Base-by-base conservation (phyloP, 2,113 vertebrate genomes). In the Nymphicus hollandicus region DNA sequence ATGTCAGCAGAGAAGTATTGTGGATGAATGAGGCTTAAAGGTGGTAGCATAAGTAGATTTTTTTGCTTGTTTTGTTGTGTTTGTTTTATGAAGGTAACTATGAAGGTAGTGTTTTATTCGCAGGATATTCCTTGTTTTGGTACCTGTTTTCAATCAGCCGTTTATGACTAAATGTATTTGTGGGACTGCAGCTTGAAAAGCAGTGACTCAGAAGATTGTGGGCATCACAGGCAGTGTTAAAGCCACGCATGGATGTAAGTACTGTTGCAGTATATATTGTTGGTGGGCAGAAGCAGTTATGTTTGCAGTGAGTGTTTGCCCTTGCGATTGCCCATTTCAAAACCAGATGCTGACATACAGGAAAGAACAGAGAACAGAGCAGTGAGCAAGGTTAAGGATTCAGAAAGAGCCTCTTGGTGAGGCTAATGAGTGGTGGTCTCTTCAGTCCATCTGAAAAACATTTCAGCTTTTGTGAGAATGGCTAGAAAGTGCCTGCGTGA, bases 181-280 rank as follows among this genome's bases (percentile, higher is more conserved):
- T 78, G 84, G 41, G 23, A 53, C 29, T 86, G 29, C 1, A 2
- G 24, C 44, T 70, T 37, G 33, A 49, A 84, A 91, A 93, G 8
- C 27, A 68, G 8, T 56, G 78, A 33, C 31, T 90, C 35, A 41
- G 23, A 74, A 81, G 25, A 58, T 39, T 44, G 46, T 1, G 0
- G 37, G 39, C n/a, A 6, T 68, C 39, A 47, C 53, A 55, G 55
- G 27, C 50, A 49, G 56, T 49, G 31, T 73, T 72, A 65, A 7
- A 82, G 18, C 35, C 5, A 5, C 0, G 0, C 39, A 43, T 0
- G 0, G 31, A 41, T 13, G 0, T 46, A 47, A 55, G 33, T 82
- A 65, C 8, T 66, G 16, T 15, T 69, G n/a, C 41, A 82, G 17
- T 60, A 33, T 49, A 25, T 66, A 33, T 50, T 89, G 37, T 41